Evolutionary conservation across 2,888 invertebrate genomes (phyloP).

Genomic region (Ommatoiulus sabulosus): DNA sequence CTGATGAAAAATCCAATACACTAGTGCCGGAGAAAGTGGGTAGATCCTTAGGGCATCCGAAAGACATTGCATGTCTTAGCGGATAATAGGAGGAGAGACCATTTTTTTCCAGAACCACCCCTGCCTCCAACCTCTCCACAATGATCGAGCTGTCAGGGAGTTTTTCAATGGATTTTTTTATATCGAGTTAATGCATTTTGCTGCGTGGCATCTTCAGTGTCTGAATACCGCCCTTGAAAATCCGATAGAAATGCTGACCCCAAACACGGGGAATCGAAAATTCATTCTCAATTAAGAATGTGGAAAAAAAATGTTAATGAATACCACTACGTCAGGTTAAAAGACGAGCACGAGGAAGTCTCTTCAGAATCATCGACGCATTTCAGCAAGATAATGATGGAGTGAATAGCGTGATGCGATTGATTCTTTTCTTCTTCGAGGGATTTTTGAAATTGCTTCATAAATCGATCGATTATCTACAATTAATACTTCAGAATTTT

Average conservation of each 20-base stretch:
- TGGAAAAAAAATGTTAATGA: neutral
- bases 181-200: neutral
- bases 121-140: constrained; percentile 3
- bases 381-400: neutral
- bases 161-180: neutral
- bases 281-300: constrained; percentile 21
- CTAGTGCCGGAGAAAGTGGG: constrained; percentile 17
- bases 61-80: constrained; percentile 17
- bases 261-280: neutral
- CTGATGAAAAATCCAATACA: neutral
- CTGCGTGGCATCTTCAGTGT: constrained; percentile 18
- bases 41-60: neutral
- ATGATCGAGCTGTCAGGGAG: constrained; percentile 25
- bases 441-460: neutral
- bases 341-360: neutral
- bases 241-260: neutral
- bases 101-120: neutral
- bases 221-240: constrained; percentile 18
- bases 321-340: neutral
- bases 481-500: constrained; percentile 15
- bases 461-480: neutral
- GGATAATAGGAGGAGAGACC: constrained; percentile 6
- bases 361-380: neutral
- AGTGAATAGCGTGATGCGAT: neutral
- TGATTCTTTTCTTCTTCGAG: neutral